A percentile compares a stretch with the other conserved stretches of the same genome.
Evolutionary conservation across 2,113 vertebrate genomes (phyloP).

Genomic region (Rutilus rutilus): DNA sequence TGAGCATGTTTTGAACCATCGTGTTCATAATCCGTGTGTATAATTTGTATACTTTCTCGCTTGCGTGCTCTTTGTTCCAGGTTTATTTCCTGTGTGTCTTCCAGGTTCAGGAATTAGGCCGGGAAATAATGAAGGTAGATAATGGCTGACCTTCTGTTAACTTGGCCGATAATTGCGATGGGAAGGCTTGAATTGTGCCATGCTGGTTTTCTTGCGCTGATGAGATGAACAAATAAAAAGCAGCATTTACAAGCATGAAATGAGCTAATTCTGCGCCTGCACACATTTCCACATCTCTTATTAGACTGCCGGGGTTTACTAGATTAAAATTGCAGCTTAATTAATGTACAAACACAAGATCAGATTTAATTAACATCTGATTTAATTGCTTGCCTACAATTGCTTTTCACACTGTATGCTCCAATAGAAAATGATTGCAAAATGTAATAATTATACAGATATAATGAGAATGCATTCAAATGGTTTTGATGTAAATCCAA

Average conservation of each 20-base stretch:
- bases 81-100: constrained; percentile 19
- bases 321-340: constrained; percentile 82
- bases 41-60: background rate
- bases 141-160: constrained; percentile 32
- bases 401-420: constrained; percentile 67
- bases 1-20: background rate
- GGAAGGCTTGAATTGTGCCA: background rate
- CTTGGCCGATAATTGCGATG: constrained; percentile 32
- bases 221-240: constrained; percentile 71
- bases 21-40: background rate
- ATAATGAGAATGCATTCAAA: constrained; percentile 70
- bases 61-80: background rate
- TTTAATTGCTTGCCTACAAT: constrained; percentile 80
- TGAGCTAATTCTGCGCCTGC: constrained; percentile 75
- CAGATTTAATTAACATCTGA: constrained; percentile 85
- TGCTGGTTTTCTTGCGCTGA: constrained; percentile 16
- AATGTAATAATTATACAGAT: constrained; percentile 74
- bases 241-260: constrained; percentile 76
- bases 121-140: constrained; percentile 33
- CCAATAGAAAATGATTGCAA: constrained; percentile 71
- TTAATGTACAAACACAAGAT: constrained; percentile 83
- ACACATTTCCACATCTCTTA: constrained; percentile 71
- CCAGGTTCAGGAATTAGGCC: background rate
- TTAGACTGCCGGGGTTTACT: constrained; percentile 76
- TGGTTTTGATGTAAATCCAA: constrained; percentile 67